Conservation (phyloP, 2,797 vertebrate genomes). For the Echiichthys vipera region DNA sequence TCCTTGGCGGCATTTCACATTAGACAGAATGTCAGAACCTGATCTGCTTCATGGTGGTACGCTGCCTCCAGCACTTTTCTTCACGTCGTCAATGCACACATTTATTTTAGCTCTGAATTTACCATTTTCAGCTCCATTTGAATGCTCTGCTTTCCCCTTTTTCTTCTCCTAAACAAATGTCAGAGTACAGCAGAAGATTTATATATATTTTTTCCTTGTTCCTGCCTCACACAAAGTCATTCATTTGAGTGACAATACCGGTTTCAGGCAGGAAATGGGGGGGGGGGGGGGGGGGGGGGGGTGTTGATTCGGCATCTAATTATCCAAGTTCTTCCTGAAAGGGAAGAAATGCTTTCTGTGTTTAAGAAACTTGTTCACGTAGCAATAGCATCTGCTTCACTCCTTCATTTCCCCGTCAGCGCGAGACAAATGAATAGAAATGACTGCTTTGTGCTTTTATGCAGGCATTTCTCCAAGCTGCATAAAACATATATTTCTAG, state of each 20-base stretch:
- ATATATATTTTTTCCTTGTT: constrained; percentile 49
- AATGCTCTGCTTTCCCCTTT: constrained; percentile 46
- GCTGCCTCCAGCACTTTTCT: constrained; percentile 63
- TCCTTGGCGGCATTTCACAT: constrained; percentile 70
- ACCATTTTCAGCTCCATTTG: constrained; percentile 62
- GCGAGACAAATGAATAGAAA: constrained; percentile 85
- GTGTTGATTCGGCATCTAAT: constrained; percentile 74
- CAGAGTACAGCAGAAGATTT: constrained; percentile 59
- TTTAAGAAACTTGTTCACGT: constrained; percentile 82
- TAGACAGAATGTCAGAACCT: constrained; percentile 79
- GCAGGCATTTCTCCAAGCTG: constrained; percentile 69
- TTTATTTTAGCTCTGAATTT: constrained; percentile 64
- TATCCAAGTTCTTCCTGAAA: constrained; percentile 74
- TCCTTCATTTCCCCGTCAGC: constrained; percentile 78
- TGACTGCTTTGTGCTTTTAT: constrained; percentile 80
- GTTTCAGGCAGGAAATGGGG: constrained; percentile 66
- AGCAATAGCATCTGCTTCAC: constrained; percentile 79
- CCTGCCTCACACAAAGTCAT: constrained; percentile 63
- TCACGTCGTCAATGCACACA: constrained; percentile 61
- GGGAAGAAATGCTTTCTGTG: constrained; percentile 69
- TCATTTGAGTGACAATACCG: constrained; percentile 77
- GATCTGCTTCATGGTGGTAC: constrained; percentile 65
- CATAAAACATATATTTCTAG: constrained; percentile 80
- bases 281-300: neutral
- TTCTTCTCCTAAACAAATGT: constrained; percentile 61